phyloP scores from a whole-genome alignment of 2,113 vertebrate species.

The Rhineura floridana region DNA sequence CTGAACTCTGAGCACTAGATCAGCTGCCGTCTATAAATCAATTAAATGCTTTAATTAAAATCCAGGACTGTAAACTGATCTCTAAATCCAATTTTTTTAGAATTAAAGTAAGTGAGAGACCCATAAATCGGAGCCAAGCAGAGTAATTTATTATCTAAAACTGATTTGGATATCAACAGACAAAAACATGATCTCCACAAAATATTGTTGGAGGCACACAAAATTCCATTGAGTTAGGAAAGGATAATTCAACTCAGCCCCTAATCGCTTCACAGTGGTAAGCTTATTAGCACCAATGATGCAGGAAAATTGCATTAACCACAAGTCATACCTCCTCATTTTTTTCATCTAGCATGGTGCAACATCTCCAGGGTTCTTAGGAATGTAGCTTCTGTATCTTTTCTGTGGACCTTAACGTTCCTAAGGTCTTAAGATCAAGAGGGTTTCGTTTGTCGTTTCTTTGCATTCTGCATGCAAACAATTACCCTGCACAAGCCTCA shows the following conservation, averaged over 20 bases:
- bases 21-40: neutral
- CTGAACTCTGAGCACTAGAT: neutral
- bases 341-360: neutral
- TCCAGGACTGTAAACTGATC: conserved; percentile 12
- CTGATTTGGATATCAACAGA: conserved; percentile 39
- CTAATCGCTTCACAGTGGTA: neutral
- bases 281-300: conserved; percentile 32
- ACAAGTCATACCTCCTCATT: neutral
- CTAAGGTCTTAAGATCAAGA: too few relatives aligned
- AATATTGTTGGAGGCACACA: conserved; percentile 15
- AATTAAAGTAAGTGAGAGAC: conserved; percentile 5
- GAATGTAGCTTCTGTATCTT: neutral
- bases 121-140: conserved; percentile 11
- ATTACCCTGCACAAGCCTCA: too few relatives aligned
- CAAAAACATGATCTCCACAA: conserved; percentile 24
- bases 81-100: neutral
- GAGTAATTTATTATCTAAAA: conserved; percentile 9
- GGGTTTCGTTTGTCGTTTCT: too few relatives aligned
- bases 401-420: neutral
- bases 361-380: neutral
- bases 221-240: conserved; percentile 29
- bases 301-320: conserved; percentile 22
- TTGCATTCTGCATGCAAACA: too few relatives aligned
- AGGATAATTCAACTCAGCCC: conserved; percentile 10
- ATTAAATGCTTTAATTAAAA: conserved; percentile 15